Conservation (phyloP, 2,797 vertebrate species). For the Scarus forsteni region DNA sequence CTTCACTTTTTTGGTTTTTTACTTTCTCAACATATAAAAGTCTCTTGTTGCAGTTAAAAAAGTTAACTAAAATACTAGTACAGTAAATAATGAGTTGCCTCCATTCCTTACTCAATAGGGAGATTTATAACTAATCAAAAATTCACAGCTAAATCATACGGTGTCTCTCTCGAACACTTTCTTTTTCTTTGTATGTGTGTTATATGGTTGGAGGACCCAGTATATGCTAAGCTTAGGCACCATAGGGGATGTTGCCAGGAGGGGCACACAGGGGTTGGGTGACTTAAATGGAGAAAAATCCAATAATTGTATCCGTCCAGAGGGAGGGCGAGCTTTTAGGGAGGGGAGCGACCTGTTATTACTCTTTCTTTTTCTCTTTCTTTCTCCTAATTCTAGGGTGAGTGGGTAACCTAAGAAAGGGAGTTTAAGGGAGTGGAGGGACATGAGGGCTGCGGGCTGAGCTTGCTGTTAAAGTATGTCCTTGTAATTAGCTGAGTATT, state of each 20-base stretch:
- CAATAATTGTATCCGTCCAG: slow-evolving; percentile 83
- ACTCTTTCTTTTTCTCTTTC: slow-evolving; percentile 71
- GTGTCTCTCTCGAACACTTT: slow-evolving; percentile 12
- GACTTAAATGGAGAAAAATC: slow-evolving; percentile 82
- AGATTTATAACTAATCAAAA: background rate
- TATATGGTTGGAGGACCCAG: slow-evolving; percentile 42
- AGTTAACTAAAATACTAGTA: background rate
- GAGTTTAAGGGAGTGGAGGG: slow-evolving; percentile 51
- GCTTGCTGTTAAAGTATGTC: slow-evolving; percentile 84
- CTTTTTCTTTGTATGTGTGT: slow-evolving; percentile 25
- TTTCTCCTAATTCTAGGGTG: slow-evolving; percentile 75
- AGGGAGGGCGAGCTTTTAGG: slow-evolving; percentile 75
- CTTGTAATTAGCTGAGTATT: slow-evolving; percentile 88
- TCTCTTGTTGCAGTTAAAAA: background rate
- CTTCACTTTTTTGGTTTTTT: background rate
- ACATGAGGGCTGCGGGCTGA: slow-evolving; percentile 69
- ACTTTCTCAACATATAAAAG: background rate
- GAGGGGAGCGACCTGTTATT: slow-evolving; percentile 75
- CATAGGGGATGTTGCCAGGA: slow-evolving; percentile 64
- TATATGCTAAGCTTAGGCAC: slow-evolving; percentile 58
- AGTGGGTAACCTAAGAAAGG: slow-evolving; percentile 79
- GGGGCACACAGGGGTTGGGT: slow-evolving; percentile 65
- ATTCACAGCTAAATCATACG: slow-evolving; percentile 26
- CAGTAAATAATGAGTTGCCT: background rate
- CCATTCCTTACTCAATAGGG: background rate